Evolutionary conservation across 1,140 invertebrate genomes (phyloP), one percentile per base, ranked within the genome.

Genomic region (Heliconius melpomene): DNA sequence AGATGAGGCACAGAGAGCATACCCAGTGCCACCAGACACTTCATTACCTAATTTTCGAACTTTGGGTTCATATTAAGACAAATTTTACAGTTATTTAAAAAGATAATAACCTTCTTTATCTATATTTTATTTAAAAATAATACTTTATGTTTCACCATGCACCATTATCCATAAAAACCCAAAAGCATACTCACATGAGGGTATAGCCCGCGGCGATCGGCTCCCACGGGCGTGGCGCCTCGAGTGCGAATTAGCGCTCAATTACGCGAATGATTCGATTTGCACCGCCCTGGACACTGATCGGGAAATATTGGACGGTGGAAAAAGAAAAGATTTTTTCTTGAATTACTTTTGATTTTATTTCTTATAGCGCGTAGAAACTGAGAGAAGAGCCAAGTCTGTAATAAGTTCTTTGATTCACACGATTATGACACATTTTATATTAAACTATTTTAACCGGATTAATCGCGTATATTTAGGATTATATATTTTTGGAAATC

Each of bases 261-360:
- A 93, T 93, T 91, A 87, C 80, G 84, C 87, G 86, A 75, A 86
- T 93, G 87, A 93, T 91, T 89, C 89, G 90, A 93, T 91, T 93
- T 90, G 86, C 86, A 83, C 88, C 87, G 32, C 50, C 73, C 60
- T 60, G 71, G 71, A 72, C 71, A 72, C 36, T n/a, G 71, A 36
- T 72, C 29, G 36, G 71, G 36, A 66, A 66, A 66, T 5, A 66
- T 57, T 26, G 3, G 26, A 16, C 3, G 60, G 13, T 29, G 23
- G 13, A 29, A 66, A 66, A 26, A 9, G 29, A 26, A 6, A 29
- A 29, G 3, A 16, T 18, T 66, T 66, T 18, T 57, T 57, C 9
- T 57, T 5, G 20, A 36, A 36, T 36, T 36, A 7, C 32, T 23
- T 46, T 46, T 46, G 11, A 16, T 16, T 46, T 5, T 1, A 46